Evolutionary conservation across 2,113 vertebrate genomes (phyloP).

Genomic region (Scomber japonicus): DNA sequence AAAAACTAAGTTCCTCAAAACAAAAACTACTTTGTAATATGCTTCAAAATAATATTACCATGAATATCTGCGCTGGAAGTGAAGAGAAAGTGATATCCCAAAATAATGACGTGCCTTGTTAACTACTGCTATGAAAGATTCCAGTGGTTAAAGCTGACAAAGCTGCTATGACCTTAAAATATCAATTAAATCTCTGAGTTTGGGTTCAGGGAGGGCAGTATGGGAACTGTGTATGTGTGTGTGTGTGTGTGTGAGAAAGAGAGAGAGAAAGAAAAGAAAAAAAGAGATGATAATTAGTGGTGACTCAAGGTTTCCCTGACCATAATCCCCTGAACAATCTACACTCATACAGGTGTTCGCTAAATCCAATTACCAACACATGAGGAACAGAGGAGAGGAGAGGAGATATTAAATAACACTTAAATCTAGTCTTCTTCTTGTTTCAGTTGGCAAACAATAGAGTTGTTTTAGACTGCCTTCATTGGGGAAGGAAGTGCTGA

Average conservation of each 20-base stretch:
- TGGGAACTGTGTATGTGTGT: slow-evolving; percentile 19
- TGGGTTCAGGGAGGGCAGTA: slow-evolving; percentile 1
- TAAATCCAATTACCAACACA: slow-evolving; percentile 78
- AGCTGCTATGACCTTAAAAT: slow-evolving; percentile 31
- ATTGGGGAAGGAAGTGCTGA: too few relatives aligned
- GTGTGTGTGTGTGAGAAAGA: neutral
- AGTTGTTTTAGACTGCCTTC: neutral
- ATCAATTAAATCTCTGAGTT: slow-evolving; percentile 45
- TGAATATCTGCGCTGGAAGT: neutral
- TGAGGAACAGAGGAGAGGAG: slow-evolving; percentile 6
- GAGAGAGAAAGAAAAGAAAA: slow-evolving; percentile 21
- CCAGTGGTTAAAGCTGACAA: neutral
- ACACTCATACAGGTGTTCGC: slow-evolving; percentile 78
- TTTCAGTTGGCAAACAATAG: slow-evolving; percentile 19
- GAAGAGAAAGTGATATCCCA: neutral
- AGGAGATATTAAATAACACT: neutral
- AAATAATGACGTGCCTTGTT: neutral
- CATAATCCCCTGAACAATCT: slow-evolving; percentile 80
- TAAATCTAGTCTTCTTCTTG: neutral
- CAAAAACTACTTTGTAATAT: neutral
- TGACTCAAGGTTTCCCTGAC: slow-evolving; percentile 76
- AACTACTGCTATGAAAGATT: slow-evolving; percentile 1
- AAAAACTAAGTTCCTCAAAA: neutral
- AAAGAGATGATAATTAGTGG: slow-evolving; percentile 74
- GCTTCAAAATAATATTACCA: neutral